Conservation (phyloP, 92 coral and sea anemone genomes). For the Montipora capitata region DNA sequence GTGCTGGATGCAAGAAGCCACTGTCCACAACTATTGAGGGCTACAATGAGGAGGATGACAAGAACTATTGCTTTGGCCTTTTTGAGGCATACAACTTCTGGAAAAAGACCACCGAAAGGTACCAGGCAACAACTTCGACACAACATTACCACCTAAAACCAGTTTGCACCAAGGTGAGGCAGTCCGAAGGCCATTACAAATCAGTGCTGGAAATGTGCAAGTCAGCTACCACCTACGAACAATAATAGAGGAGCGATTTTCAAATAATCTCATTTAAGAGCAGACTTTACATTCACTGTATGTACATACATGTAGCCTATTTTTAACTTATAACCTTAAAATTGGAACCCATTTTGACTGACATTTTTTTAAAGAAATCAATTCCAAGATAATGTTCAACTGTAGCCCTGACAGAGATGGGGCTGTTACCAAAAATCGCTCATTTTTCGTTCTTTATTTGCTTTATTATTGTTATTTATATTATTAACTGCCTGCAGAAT, state of each 20-base stretch:
- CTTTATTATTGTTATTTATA: constrained; percentile 1
- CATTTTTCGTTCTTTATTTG: constrained; percentile 3
- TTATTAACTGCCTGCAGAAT: not conserved
- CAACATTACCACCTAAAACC: constrained; percentile 66
- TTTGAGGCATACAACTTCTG: constrained; percentile 62
- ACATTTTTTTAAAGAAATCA: not conserved
- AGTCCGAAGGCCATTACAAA: constrained; percentile 41
- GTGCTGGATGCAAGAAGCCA: constrained; percentile 55
- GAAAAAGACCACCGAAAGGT: constrained; percentile 47
- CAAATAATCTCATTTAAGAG: constrained; percentile 43
- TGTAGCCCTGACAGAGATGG: constrained; percentile 2
- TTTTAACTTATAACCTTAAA: constrained; percentile 16
- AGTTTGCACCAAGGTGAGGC: constrained; percentile 59
- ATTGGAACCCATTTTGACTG: constrained; percentile 11
- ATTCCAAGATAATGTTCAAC: constrained; percentile 13
- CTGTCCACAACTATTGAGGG: constrained; percentile 52
- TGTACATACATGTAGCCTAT: constrained; percentile 10
- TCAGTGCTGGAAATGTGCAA: constrained; percentile 50
- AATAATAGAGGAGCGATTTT: constrained; percentile 53
- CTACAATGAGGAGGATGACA: constrained; percentile 50
- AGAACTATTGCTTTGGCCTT: constrained; percentile 50
- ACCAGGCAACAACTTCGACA: constrained; percentile 48
- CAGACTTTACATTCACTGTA: constrained; percentile 3
- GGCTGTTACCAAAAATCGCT: constrained; percentile 1
- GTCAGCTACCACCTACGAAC: constrained; percentile 46